Conservation (phyloP, 2,113 vertebrate species). For the Archocentrus centrarchus region DNA sequence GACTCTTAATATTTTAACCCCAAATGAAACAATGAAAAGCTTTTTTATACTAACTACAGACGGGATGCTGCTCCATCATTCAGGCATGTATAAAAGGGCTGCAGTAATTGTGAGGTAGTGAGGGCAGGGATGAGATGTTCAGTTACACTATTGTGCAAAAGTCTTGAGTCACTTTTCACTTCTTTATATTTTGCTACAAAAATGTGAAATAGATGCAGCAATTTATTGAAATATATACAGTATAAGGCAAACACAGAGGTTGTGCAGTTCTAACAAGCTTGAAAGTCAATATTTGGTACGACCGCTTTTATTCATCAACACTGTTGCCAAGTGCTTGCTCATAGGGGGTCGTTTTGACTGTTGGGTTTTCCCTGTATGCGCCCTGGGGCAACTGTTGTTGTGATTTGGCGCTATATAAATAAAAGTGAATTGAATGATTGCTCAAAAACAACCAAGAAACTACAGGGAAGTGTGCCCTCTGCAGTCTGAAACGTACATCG, state of each 20-base stretch:
- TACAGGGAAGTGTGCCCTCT: too few species aligned
- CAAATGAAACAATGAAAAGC: too few species aligned
- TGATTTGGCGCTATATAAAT: too few species aligned
- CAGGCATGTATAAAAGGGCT: accelerated
- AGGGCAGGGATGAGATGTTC: neutral
- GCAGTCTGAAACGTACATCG: too few species aligned
- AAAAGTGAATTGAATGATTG: too few species aligned
- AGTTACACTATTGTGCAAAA: neutral
- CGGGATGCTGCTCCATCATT: neutral
- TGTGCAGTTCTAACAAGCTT: too few species aligned
- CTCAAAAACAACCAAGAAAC: neutral
- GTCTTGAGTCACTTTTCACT: neutral
- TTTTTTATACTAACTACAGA: neutral
- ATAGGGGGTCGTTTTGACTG: too few species aligned
- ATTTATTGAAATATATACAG: neutral
- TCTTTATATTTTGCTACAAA: neutral
- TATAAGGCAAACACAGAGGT: neutral
- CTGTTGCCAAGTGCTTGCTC: too few species aligned
- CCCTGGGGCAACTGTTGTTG: too few species aligned
- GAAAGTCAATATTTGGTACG: too few species aligned
- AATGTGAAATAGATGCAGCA: neutral
- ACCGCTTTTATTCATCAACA: accelerated
- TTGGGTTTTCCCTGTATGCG: too few species aligned
- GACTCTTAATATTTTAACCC: too few species aligned
- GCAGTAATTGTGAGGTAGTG: neutral